These are phyloP conservation scores for Borostomias antarcticus DNA, from an alignment of 2,797 vertebrate genomes.

Conservation along the genomic window DNA sequence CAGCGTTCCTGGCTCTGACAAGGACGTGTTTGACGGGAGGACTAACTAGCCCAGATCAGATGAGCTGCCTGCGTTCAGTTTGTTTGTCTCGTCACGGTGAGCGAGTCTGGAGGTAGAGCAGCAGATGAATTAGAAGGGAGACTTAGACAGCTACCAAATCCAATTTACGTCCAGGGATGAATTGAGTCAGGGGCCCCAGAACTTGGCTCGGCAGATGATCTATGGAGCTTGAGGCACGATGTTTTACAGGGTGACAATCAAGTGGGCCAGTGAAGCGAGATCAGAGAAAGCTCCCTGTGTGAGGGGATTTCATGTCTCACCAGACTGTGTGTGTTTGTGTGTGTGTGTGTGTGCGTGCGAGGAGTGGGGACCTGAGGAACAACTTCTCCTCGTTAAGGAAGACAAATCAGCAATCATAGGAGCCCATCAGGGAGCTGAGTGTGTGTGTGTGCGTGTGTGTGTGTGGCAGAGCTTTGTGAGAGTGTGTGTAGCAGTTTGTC, in stretches of 20 bases:
- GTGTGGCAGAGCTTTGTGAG: not conserved
- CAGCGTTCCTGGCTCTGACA: not conserved
- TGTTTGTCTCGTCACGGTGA: not conserved
- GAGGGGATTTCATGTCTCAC: not conserved
- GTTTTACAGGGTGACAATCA: not conserved
- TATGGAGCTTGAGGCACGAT: not conserved
- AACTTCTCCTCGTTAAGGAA: not conserved
- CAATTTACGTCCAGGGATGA: not conserved
- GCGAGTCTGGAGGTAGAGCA: not conserved
- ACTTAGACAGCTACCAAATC: not conserved
- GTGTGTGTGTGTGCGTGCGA: too few relatives aligned
- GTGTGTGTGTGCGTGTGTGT: not conserved
- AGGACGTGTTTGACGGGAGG: not conserved
- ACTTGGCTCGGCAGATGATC: conserved; percentile 10
- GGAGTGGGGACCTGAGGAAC: not conserved
- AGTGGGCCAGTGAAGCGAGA: not conserved
- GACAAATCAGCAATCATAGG: not conserved
- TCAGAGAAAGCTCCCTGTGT: not conserved
- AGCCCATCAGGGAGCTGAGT: not conserved
- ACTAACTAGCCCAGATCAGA: not conserved
- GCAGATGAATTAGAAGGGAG: not conserved
- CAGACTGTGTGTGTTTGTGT: too few relatives aligned
- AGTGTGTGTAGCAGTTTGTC: not conserved
- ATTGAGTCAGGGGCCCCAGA: not conserved
- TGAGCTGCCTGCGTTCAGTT: not conserved